A percentile compares a stretch with the other conserved stretches of the same genome.
These are phyloP conservation scores for Hydrocynus forskahlii DNA, from an alignment of 2,797 vertebrate species.

Conservation along the genomic window DNA sequence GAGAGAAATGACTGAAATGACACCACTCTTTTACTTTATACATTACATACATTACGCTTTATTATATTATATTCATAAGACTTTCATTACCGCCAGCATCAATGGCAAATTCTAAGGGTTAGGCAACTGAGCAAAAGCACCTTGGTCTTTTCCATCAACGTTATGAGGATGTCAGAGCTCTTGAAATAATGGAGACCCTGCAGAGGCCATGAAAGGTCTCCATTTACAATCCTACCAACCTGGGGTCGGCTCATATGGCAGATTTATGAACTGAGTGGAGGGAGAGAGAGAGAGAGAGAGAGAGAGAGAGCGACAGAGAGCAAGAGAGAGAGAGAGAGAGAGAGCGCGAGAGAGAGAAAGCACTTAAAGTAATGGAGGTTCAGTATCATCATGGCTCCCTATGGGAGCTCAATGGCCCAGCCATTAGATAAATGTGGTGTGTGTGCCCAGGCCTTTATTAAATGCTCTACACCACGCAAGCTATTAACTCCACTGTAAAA, in stretches of 20 bases:
- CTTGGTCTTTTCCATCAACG: neutral
- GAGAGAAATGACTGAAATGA: too few relatives aligned
- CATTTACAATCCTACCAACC: conserved; percentile 17
- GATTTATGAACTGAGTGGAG: conserved; percentile 38
- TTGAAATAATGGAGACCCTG: neutral
- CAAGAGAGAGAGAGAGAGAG: too few relatives aligned
- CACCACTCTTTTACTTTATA: too few relatives aligned
- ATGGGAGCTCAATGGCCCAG: conserved; percentile 22
- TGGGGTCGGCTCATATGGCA: conserved; percentile 30
- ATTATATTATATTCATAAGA: neutral
- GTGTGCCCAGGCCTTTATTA: conserved; percentile 44
- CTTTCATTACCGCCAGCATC: neutral
- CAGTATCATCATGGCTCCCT: conserved; percentile 41
- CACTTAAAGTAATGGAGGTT: conserved; percentile 43
- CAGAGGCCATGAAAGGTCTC: neutral
- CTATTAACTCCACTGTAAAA: conserved; percentile 40
- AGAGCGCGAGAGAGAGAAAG: too few relatives aligned
- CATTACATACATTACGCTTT: too few relatives aligned
- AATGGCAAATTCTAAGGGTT: neutral
- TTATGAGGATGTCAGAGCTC: neutral
- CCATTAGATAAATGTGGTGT: conserved; percentile 43
- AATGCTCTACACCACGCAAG: conserved; percentile 30
- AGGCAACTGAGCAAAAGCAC: neutral
- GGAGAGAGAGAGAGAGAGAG: too few relatives aligned
- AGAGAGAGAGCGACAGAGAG: too few relatives aligned